phyloP scores from a whole-genome alignment of 2,797 vertebrate genomes.

The Natrix natrix region DNA sequence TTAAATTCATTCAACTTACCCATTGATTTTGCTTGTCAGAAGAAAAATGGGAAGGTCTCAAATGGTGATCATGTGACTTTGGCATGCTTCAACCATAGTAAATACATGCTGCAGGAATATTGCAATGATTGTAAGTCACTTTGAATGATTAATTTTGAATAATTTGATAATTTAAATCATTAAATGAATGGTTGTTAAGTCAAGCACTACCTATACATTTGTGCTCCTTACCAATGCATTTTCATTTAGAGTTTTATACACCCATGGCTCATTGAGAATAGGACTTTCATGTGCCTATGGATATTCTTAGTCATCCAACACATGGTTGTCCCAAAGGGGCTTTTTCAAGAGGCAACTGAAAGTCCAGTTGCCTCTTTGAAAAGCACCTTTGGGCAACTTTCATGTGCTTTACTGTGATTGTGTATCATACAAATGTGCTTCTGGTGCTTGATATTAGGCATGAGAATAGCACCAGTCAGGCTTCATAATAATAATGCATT shows the following conservation, averaged over 20 bases:
- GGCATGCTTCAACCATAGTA: too few relatives aligned
- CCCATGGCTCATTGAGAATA: neutral
- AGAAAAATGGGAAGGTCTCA: too few relatives aligned
- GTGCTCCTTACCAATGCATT: slow-evolving; percentile 39
- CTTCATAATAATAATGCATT: slow-evolving; percentile 66
- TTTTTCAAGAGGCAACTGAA: too few relatives aligned
- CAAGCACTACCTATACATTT: neutral
- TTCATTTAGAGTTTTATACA: slow-evolving; percentile 50
- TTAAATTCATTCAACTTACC: too few relatives aligned
- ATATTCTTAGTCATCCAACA: too few relatives aligned
- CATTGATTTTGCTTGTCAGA: too few relatives aligned
- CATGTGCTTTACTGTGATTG: slow-evolving; percentile 51
- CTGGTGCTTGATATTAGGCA: slow-evolving; percentile 60
- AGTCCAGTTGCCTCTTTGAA: too few relatives aligned
- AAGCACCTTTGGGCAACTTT: too few relatives aligned
- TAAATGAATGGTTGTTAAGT: neutral
- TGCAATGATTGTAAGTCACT: neutral
- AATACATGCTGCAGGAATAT: too few relatives aligned
- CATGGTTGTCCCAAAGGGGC: too few relatives aligned
- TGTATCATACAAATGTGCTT: slow-evolving; percentile 54
- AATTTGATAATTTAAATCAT: neutral
- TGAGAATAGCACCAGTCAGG: slow-evolving; percentile 58
- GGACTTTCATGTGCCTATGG: neutral
- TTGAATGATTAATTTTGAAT: neutral
- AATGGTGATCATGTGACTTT: too few relatives aligned